A percentile compares a stretch with the other conserved stretches of the same genome.
Conservation (phyloP, 2,888 invertebrate genomes). For the Lasioglossum marginatum region DNA sequence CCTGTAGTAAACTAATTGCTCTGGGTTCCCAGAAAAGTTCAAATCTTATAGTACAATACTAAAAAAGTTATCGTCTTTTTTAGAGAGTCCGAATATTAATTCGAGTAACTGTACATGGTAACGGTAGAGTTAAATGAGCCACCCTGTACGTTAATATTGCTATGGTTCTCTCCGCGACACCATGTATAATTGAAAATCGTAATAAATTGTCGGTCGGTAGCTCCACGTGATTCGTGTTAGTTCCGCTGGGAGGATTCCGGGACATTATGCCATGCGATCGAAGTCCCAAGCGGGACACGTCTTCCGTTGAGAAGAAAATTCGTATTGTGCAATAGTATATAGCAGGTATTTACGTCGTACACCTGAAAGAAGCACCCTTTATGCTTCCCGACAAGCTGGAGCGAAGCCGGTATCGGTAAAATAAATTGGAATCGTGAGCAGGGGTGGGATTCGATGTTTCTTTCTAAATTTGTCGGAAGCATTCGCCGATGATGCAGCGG, state of each 20-base stretch:
- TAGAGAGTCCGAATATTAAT: too few species aligned
- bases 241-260: neutral
- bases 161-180: neutral
- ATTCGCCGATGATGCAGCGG: slow-evolving; percentile 6
- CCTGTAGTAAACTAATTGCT: too few species aligned
- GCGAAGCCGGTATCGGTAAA: slow-evolving; percentile 30
- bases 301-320: slow-evolving; percentile 10
- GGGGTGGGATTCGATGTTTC: slow-evolving; percentile 34
- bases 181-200: neutral
- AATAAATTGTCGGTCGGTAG: slow-evolving; percentile 15
- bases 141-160: neutral
- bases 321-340: slow-evolving; percentile 27
- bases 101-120: too few species aligned
- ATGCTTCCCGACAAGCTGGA: slow-evolving; percentile 34
- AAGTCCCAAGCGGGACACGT: slow-evolving; percentile 11
- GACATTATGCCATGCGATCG: neutral
- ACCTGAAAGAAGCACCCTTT: slow-evolving; percentile 24
- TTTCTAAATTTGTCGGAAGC: slow-evolving; percentile 48
- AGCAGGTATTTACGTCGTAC: slow-evolving; percentile 44
- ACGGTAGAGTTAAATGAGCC: neutral
- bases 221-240: neutral
- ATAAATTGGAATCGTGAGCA: slow-evolving; percentile 50
- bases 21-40: too few species aligned
- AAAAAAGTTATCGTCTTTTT: too few species aligned
- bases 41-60: too few species aligned